These are phyloP conservation scores for Papilio polytes DNA, from an alignment of 1,140 invertebrate species.

Conservation along the genomic window DNA sequence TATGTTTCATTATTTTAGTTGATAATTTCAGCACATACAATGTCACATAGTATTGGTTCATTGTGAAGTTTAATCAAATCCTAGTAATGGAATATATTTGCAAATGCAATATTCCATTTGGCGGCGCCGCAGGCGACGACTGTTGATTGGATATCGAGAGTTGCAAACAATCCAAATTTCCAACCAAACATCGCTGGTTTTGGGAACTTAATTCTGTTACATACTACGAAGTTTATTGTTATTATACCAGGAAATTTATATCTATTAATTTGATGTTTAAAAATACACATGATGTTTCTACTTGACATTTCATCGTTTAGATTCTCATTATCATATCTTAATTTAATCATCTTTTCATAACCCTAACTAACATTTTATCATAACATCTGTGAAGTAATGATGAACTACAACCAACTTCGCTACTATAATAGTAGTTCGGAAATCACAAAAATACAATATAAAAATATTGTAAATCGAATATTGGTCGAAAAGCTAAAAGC, in stretches of 20 bases:
- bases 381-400: too few species aligned
- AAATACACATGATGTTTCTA: too few species aligned
- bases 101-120: constrained; percentile 21
- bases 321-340: too few species aligned
- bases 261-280: too few species aligned
- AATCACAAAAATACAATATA: too few species aligned
- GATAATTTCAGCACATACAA: not conserved
- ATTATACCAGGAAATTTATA: not conserved
- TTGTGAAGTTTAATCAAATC: constrained; percentile 9
- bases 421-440: too few species aligned
- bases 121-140: not conserved
- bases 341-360: too few species aligned
- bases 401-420: too few species aligned
- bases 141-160: not conserved
- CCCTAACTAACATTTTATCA: too few species aligned
- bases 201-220: not conserved
- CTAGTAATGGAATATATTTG: constrained; percentile 19
- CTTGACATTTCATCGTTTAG: too few species aligned
- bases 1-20: not conserved
- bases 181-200: not conserved
- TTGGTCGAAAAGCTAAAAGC: not conserved
- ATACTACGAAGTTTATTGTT: not conserved
- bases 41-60: not conserved
- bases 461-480: not conserved
- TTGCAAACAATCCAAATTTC: not conserved